Evolutionary conservation across 2,113 vertebrate species (phyloP), one percentile per base, ranked within the genome.

Genomic region (Terrapene triunguis): DNA sequence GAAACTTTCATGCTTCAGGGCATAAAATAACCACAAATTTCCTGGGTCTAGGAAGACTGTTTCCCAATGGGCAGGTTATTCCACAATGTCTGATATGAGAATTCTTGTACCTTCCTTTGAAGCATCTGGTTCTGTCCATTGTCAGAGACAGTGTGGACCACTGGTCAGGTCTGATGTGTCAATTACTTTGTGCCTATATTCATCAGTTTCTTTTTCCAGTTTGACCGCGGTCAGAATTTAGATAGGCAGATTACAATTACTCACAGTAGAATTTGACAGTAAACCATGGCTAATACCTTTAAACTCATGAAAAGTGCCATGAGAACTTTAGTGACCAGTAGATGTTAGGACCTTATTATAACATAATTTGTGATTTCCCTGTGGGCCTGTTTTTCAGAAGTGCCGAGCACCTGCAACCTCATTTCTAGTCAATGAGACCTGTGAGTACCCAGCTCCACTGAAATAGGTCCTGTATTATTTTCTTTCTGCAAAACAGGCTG

Each of bases 191-290:
- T 92, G 83, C 85, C 80, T 38, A 53, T 87, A 4, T 93, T 96
- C 47, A 59, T 88, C 42, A 89, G 74, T n/a, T 88, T 94, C 79
- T 97, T 85, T 1, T 94, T 96, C 93, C 81, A 88, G 22, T 95
- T 97, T 96, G 44, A 93, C 92, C 89, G 83, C n/a, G 88, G 65
- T 50, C 72, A 65, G 80, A 89, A 80, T 85, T 89, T 94, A 88
- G 88, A 1, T 8, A 95, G 54, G 38, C 65, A 89, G 85, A 88
- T 38, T 95, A 74, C 82, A 92, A 83, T 48, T 81, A 84, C 22
- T 25, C 11, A 12, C 10, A 76, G 10, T 7, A 76, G 22, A 44
- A 76, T 76, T 76, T 76, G 38, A 76, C 35, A 38, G 72, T 21
- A 44, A 22, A 44, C 72, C 21, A 76, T 7, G 17, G 22, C 72